Evolutionary conservation across 2,113 vertebrate species (phyloP).

Genomic region (Riparia riparia): DNA sequence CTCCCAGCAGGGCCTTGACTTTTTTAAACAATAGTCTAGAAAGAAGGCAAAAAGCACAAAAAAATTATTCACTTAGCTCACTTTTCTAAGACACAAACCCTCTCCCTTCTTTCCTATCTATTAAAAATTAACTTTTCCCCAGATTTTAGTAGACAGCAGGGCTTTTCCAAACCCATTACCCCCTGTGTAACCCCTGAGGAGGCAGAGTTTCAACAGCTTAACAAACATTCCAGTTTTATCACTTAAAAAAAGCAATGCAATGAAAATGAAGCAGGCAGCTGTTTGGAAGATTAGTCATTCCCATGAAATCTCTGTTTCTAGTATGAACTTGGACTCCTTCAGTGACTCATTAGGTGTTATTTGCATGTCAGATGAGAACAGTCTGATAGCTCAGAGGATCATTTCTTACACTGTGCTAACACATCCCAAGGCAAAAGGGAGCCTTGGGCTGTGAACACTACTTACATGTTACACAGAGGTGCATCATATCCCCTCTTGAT

Average conservation of each 20-base stretch:
- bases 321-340: background rate
- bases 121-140: background rate
- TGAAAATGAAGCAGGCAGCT: background rate
- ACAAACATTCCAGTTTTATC: background rate
- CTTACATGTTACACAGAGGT: conserved; percentile 94
- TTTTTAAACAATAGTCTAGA: conserved; percentile 90
- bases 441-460: background rate
- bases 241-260: background rate
- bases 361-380: background rate
- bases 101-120: background rate
- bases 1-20: conserved; percentile 90
- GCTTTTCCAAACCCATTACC: background rate
- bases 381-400: background rate
- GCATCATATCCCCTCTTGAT: conserved; percentile 94
- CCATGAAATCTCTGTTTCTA: background rate
- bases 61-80: background rate
- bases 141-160: background rate
- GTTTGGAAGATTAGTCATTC: background rate
- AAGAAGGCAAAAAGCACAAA: background rate
- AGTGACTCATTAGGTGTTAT: background rate
- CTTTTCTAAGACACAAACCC: background rate
- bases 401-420: background rate
- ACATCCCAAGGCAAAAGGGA: background rate
- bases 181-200: background rate
- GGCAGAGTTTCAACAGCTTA: background rate